Evolutionary conservation across 2,888 invertebrate genomes (phyloP).

Genomic region (Lithosia quadra): DNA sequence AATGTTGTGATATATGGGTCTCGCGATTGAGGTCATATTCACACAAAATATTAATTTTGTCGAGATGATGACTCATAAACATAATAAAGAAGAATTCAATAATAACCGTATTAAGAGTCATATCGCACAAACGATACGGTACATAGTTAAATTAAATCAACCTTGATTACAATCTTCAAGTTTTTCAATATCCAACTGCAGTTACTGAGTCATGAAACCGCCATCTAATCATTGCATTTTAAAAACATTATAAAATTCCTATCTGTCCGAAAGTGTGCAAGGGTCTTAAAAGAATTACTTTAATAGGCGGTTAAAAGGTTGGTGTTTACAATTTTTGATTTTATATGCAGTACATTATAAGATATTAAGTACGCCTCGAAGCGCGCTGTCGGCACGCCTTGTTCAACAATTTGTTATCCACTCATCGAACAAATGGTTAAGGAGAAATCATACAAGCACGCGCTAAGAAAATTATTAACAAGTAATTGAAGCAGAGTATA

Average conservation of each 20-base stretch:
- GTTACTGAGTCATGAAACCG: not conserved
- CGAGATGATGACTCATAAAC: no score
- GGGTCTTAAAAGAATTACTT: constrained; percentile 62
- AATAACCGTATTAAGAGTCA: no score
- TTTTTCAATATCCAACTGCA: no score
- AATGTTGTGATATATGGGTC: no score
- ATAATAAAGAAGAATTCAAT: no score
- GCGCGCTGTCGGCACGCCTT: constrained; percentile 43
- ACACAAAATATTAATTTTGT: no score
- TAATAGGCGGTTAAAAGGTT: constrained; percentile 69
- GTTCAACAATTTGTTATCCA: constrained; percentile 45
- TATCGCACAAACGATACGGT: no score
- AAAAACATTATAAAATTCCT: not conserved
- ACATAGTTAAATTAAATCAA: no score
- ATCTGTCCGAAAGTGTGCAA: constrained; percentile 21
- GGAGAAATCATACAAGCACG: constrained; percentile 19
- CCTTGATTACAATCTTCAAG: no score
- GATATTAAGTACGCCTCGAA: constrained; percentile 46
- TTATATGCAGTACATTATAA: constrained; percentile 51
- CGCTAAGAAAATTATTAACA: constrained; percentile 11
- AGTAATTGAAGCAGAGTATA: constrained; percentile 5
- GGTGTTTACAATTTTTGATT: constrained; percentile 67
- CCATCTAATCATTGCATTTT: not conserved
- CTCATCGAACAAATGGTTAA: constrained; percentile 33
- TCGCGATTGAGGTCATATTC: no score